A percentile compares a stretch with the other conserved stretches of the same genome.
Conservation (phyloP, 2,113 vertebrate genomes). For the Gopherus flavomarginatus region DNA sequence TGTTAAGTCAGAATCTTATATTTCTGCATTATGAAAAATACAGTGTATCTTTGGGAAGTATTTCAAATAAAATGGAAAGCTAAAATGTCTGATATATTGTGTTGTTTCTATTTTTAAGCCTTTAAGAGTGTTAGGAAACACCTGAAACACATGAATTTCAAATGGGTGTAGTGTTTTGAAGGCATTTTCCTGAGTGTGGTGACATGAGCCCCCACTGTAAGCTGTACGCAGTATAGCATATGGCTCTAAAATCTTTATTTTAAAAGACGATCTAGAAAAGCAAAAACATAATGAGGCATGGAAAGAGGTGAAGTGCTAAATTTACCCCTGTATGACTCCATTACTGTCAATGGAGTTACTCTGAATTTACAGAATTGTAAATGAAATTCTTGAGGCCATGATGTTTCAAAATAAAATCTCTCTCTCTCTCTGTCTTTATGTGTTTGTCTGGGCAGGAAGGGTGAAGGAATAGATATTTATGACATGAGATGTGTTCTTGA, state of each 20-base stretch:
- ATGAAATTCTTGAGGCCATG: background rate
- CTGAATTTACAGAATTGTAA: background rate
- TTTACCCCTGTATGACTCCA: background rate
- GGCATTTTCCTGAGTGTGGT: background rate
- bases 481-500: rapidly evolving
- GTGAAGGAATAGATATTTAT: background rate
- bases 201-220: background rate
- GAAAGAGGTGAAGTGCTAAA: background rate
- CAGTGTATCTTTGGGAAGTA: background rate
- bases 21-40: slow-evolving; percentile 12
- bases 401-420: background rate
- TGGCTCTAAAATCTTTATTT: background rate
- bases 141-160: background rate
- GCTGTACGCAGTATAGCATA: background rate
- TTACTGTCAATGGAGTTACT: background rate
- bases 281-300: background rate
- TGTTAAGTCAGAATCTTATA: background rate
- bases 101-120: background rate
- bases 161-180: background rate
- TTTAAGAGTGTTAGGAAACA: background rate
- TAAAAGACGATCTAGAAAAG: background rate
- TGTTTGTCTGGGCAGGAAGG: background rate
- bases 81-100: background rate
- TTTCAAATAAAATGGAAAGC: background rate
- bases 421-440: background rate